Conservation (phyloP, 2,797 vertebrate genomes). For the Prionace glauca region DNA sequence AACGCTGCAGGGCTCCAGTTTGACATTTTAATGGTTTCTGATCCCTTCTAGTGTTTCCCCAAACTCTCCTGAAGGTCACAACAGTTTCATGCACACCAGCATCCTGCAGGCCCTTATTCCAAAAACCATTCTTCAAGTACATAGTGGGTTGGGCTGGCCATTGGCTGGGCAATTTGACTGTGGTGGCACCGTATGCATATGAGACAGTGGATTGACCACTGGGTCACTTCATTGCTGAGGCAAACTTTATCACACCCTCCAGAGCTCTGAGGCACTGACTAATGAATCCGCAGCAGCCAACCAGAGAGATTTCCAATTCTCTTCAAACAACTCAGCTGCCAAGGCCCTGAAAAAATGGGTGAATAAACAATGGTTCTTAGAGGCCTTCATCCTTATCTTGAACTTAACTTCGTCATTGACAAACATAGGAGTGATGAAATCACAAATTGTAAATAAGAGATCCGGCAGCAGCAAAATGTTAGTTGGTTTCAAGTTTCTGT, state of each 20-base stretch:
- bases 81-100: neutral
- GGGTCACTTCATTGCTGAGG: neutral
- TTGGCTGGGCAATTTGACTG: neutral
- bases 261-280: neutral
- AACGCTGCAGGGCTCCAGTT: too few species aligned
- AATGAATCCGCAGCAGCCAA: neutral
- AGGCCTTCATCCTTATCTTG: slow-evolving; percentile 54
- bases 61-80: too few species aligned
- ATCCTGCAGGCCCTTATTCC: neutral
- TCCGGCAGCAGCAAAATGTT: slow-evolving; percentile 55
- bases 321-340: neutral
- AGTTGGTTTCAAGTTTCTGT: slow-evolving; percentile 69
- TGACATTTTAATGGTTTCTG: too few species aligned
- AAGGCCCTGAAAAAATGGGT: neutral
- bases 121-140: neutral
- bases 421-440: slow-evolving; percentile 56
- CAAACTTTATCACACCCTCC: neutral
- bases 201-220: too few species aligned
- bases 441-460: slow-evolving; percentile 56
- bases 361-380: slow-evolving; percentile 44
- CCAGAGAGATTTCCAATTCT: too few species aligned
- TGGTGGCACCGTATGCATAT: too few species aligned
- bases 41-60: too few species aligned
- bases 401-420: slow-evolving; percentile 58
- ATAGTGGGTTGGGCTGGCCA: neutral